A percentile compares a stretch with the other conserved stretches of the same genome.
Evolutionary conservation across 2,797 vertebrate species (phyloP).

Genomic region (Todus mexicanus): DNA sequence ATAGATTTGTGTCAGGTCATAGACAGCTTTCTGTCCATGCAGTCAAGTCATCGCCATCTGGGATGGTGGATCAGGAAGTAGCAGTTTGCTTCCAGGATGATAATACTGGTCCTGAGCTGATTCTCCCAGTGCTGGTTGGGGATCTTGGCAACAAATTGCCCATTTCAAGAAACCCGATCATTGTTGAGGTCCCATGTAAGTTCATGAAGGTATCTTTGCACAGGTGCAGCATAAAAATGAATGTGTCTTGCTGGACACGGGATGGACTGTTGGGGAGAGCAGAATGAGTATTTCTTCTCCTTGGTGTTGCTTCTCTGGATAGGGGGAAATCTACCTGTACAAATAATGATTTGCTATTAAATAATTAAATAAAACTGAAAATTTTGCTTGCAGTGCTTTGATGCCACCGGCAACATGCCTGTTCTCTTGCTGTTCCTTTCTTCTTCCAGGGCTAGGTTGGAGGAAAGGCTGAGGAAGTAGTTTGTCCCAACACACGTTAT

Average conservation of each 20-base stretch:
- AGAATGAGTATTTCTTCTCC: neutral
- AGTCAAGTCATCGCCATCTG: neutral
- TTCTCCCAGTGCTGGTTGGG: neutral
- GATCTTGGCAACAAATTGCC: neutral
- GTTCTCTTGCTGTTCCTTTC: neutral
- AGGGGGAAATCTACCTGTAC: neutral
- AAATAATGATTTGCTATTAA: neutral
- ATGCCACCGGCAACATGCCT: neutral
- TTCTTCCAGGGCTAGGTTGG: neutral
- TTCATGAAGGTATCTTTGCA: neutral
- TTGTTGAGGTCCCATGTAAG: neutral
- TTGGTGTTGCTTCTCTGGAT: neutral
- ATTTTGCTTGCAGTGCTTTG: neutral
- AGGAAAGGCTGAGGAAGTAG: neutral
- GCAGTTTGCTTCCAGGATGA: neutral
- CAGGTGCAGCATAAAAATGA: neutral
- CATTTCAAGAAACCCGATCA: neutral
- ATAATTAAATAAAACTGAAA: neutral
- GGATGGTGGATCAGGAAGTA: neutral
- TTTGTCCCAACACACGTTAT: neutral
- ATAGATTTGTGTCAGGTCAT: rapidly evolving
- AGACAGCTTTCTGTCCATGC: neutral
- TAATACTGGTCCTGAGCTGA: neutral
- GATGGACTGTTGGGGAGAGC: neutral
- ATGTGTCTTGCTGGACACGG: neutral